Conservation (phyloP, 2,888 invertebrate genomes). For the Calameuta pallipes region DNA sequence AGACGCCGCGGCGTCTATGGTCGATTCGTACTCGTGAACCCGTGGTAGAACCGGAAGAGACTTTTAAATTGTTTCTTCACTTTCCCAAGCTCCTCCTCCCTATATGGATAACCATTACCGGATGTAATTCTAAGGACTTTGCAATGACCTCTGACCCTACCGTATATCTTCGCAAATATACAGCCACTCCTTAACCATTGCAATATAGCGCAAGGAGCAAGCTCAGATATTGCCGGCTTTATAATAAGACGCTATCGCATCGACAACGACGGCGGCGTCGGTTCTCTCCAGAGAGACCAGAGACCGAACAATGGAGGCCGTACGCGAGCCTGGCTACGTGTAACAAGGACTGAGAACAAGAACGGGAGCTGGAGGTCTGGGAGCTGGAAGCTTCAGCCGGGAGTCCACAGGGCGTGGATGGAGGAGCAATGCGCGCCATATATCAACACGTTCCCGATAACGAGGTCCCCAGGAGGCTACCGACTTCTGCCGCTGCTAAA, state of each 20-base stretch:
- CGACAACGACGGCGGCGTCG: slow-evolving; percentile 47
- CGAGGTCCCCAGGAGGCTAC: slow-evolving; percentile 62
- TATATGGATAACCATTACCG: too few species aligned
- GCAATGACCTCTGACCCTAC: too few species aligned
- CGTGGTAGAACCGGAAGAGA: too few species aligned
- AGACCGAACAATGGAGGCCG: slow-evolving; percentile 48
- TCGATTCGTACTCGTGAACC: too few species aligned
- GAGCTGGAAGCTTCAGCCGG: slow-evolving; percentile 13
- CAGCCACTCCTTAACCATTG: too few species aligned
- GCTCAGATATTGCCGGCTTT: slow-evolving; percentile 54
- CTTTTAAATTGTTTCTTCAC: too few species aligned
- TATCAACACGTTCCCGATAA: slow-evolving; percentile 64
- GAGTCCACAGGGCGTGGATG: slow-evolving; percentile 51
- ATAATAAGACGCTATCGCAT: slow-evolving; percentile 63
- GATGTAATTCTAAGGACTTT: too few species aligned
- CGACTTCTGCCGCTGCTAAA: slow-evolving; percentile 30
- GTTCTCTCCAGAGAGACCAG: slow-evolving; percentile 45
- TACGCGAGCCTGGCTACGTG: slow-evolving; percentile 32
- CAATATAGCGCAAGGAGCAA: slow-evolving; percentile 30
- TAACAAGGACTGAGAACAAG: slow-evolving; percentile 45
- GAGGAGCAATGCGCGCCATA: slow-evolving; percentile 54
- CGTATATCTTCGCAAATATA: too few species aligned
- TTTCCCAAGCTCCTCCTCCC: too few species aligned
- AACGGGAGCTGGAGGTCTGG: slow-evolving; percentile 23
- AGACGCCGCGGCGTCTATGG: too few species aligned